Evolutionary conservation across 2,888 invertebrate genomes (phyloP), one percentile per base, ranked within the genome.

Genomic region (Troides helena): DNA sequence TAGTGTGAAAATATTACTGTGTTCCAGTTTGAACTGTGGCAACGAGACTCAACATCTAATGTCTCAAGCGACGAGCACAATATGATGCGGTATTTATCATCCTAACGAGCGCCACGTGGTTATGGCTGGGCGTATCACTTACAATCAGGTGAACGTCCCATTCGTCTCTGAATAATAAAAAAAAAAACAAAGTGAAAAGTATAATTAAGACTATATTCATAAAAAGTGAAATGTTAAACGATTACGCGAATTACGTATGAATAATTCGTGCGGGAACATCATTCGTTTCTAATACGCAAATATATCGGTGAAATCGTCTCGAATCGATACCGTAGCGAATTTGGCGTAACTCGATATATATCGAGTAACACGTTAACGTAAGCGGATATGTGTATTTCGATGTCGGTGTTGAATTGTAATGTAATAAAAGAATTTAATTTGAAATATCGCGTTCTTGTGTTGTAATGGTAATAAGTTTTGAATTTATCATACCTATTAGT

Each of bases 151-250:
- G 30, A 30, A 30, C 5, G 30, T 30, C 30, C 30, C 5, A 5
- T 5, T 5, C 30, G 30, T 30, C 30, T 30, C 30, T 21, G 21
- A 21, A 21, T 21, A 21, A 21, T 21, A 21, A 21, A 21, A 21
- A 21, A 21, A 21, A 21, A 39, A 39, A 39, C 10, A 10, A 10
- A 10, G 39, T 50, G 5, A 50, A 50, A 50, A 18, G 17, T 50
- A 50, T 50, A 50, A 50, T 50, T 50, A 14, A 14, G 5, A 17
- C 1, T 50, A 17, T 14, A 17, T 14, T 50, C 50, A 50, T 18
- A 50, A 57, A n/a, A 8, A 36, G 79, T 70, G 68, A 72, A 56
- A 67, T 65, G 53, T 61, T 67, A 53, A 56, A 61, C 25, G 39
- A 67, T 67, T 57, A 67, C 23, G 43, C 67, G 62, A 23, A 57